Percentiles rank a stretch among this genome's conserved stretches.
phyloP scores from a whole-genome alignment of 2,113 vertebrate genomes.

The Apeltes quadracus region DNA sequence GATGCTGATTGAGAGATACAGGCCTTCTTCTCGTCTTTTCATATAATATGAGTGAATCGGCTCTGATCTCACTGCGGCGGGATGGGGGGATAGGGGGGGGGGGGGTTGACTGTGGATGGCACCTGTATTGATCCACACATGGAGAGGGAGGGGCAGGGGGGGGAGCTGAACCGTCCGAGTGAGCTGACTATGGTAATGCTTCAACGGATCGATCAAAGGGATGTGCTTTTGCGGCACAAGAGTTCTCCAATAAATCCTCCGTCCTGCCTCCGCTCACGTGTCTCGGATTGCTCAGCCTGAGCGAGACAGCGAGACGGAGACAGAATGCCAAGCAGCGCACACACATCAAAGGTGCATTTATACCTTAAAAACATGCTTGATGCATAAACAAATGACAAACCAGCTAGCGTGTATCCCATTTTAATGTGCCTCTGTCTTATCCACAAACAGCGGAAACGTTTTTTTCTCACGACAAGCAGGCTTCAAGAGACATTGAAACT shows the following conservation, averaged over 20 bases:
- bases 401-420: background rate
- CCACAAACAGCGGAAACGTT: background rate
- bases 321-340: constrained; percentile 43
- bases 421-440: background rate
- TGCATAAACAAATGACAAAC: background rate
- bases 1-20: constrained; percentile 40
- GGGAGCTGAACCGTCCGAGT: constrained; percentile 24
- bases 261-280: constrained; percentile 33
- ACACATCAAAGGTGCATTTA: constrained; percentile 12
- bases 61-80: constrained; percentile 45
- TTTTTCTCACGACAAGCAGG: background rate
- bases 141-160: constrained; percentile 6
- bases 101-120: constrained; percentile 36
- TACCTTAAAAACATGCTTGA: background rate
- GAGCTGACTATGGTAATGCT: constrained; percentile 71
- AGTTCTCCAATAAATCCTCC: constrained; percentile 63
- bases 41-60: constrained; percentile 50
- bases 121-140: constrained; percentile 64
- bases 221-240: constrained; percentile 63
- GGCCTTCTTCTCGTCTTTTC: constrained; percentile 9
- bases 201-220: constrained; percentile 67
- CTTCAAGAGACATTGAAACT: background rate
- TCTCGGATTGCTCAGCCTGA: constrained; percentile 47
- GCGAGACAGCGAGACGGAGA: background rate
- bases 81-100: background rate